Conservation (phyloP, 2,888 invertebrate genomes). For the Bunonema sp. region DNA sequence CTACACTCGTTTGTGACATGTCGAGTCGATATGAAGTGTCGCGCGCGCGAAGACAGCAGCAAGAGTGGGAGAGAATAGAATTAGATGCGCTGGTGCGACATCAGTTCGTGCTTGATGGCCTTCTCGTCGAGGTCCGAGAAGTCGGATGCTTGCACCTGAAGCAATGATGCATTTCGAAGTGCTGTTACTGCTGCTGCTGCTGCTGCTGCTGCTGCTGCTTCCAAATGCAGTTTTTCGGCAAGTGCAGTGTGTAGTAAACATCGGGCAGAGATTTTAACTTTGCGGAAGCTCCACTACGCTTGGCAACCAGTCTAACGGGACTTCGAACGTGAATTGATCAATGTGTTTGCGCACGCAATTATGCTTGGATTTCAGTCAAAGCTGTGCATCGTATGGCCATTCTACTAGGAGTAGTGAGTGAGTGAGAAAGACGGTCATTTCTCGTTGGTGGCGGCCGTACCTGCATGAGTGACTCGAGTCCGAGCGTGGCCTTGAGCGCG, state of each 20-base stretch:
- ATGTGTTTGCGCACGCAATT: too few species aligned
- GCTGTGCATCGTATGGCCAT: too few species aligned
- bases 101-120: conserved; percentile 41
- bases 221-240: neutral
- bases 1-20: too few species aligned
- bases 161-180: neutral
- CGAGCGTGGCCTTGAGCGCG: conserved; percentile 42
- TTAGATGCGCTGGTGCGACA: conserved; percentile 39
- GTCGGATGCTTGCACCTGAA: conserved; percentile 35
- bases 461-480: conserved; percentile 43
- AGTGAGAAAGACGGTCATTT: too few species aligned
- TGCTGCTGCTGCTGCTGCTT: neutral
- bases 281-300: neutral
- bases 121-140: conserved; percentile 44
- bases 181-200: neutral
- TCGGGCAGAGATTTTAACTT: neutral
- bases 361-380: too few species aligned
- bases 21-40: too few species aligned
- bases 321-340: too few species aligned
- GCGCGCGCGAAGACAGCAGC: too few species aligned
- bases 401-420: too few species aligned
- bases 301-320: too few species aligned
- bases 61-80: too few species aligned
- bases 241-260: neutral
- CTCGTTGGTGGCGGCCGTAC: conserved; percentile 18